phyloP scores from a whole-genome alignment of 1,140 invertebrate genomes.

The Drosophila navojoa region DNA sequence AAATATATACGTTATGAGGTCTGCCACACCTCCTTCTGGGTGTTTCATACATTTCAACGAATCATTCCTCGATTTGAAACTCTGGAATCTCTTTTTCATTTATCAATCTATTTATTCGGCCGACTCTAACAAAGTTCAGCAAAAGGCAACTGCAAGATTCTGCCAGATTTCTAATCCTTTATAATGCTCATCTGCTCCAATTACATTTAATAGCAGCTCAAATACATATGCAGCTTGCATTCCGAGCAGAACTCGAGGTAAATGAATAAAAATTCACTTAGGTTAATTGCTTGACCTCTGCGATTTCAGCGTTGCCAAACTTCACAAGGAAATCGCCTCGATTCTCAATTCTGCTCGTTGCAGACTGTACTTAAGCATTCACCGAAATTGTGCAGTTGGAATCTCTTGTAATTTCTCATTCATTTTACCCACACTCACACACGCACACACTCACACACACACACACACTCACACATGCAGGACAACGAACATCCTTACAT shows the following conservation, averaged over 20 bases:
- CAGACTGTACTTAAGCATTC: conserved; percentile 53
- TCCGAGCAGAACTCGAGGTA: conserved; percentile 1
- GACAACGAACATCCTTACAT: conserved; percentile 20
- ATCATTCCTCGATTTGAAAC: too few species aligned
- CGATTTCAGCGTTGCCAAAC: conserved; percentile 59
- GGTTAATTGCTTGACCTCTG: conserved; percentile 60
- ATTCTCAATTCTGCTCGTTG: background rate
- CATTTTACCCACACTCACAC: conserved; percentile 4
- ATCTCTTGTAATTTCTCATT: conserved; percentile 40
- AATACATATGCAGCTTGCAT: background rate
- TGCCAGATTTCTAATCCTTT: too few species aligned
- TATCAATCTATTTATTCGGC: too few species aligned
- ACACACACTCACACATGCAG: background rate
- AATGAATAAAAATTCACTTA: conserved; percentile 35
- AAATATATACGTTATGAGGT: too few species aligned
- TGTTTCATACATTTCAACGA: too few species aligned
- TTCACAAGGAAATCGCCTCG: conserved; percentile 38
- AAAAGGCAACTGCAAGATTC: too few species aligned
- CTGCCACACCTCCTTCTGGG: too few species aligned
- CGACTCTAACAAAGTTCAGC: too few species aligned
- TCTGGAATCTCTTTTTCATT: too few species aligned
- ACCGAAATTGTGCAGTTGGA: conserved; percentile 32
- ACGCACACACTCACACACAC: too few species aligned
- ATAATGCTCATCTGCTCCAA: too few species aligned
- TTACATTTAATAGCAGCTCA: background rate